Evolutionary conservation across 2,888 invertebrate genomes (phyloP), one percentile per base, ranked within the genome.

Genomic region (Cylloceria caligata): DNA sequence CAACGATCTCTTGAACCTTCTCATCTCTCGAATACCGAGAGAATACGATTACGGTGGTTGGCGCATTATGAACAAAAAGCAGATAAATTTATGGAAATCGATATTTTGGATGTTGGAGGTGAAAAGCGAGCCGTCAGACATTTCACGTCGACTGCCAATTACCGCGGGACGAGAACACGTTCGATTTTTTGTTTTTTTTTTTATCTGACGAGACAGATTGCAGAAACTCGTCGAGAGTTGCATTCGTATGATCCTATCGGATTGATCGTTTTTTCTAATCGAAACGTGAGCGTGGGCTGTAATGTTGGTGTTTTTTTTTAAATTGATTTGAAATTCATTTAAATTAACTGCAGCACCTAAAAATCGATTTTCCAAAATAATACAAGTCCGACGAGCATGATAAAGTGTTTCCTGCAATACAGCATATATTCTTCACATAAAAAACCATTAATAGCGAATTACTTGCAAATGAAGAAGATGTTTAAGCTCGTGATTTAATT

Each of bases 21-120:
- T 11, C 55, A n/a, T 27, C 57, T 34, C 34, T 57, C 7, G 57
- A 55, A 55, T 13, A 0, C 13, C 13, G 27, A 55, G 55, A 55
- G 52, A 52, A 73, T 42, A 62, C 74, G 75, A 81, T 83, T 80
- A 77, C 49, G 49, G 9, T 13, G 21, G 21, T 49, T 13, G 21
- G 9, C 7, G 49, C 24, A 49, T 49, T 49, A 49, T 49, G 19
- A 21, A 55, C 55, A 62, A 77, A n/a, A n/a, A n/a, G 45, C 64
- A 21, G 45, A 16, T 13, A 67, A 30, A 57, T 34, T 67, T 68
- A 57, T 34, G 65, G n/a, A 3, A 55, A 55, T 55, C 55, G 55
- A 55, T 55, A 55, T 49, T 49, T 49, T 7, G 19, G 21, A 1
- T 13, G 49, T 6, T 11, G 7, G 19, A 49, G 21, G 9, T 21